Percentiles rank a stretch among this genome's conserved stretches.
Evolutionary conservation across 2,113 vertebrate genomes (phyloP).

Genomic region (Abramis brama): DNA sequence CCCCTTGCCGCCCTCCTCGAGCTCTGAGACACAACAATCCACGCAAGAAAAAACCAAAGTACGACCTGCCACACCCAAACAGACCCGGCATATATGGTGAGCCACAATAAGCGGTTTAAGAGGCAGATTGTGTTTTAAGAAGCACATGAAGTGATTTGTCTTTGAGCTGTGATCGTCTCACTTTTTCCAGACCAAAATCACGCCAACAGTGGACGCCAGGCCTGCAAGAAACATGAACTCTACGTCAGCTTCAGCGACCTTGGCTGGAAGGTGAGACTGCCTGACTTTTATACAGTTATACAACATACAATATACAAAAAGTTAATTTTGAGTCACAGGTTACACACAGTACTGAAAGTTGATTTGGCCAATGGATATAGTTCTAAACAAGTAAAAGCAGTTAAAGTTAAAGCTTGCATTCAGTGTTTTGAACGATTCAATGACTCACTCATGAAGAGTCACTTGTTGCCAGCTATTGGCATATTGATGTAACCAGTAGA

Average conservation of each 20-base stretch:
- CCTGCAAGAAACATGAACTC: constrained; percentile 91
- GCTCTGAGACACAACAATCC: constrained; percentile 77
- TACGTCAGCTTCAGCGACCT: constrained; percentile 97
- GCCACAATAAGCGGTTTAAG: constrained; percentile 39
- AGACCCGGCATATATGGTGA: constrained; percentile 84
- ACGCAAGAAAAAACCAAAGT: constrained; percentile 83
- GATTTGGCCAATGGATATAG: not conserved
- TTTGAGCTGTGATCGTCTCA: not conserved
- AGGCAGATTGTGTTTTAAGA: not conserved
- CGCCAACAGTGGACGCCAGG: constrained; percentile 71
- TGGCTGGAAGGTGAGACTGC: constrained; percentile 88
- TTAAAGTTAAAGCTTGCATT: not conserved
- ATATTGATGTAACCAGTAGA: too few species aligned
- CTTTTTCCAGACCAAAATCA: constrained; percentile 77
- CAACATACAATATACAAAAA: not conserved
- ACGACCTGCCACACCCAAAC: constrained; percentile 83
- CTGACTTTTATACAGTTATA: not conserved
- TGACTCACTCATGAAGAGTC: too few species aligned
- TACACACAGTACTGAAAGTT: not conserved
- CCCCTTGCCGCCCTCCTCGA: constrained; percentile 77
- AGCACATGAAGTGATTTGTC: not conserved
- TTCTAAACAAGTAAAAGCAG: not conserved
- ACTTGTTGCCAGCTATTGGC: not conserved
- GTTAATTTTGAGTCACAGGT: not conserved
- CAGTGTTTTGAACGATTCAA: too few species aligned